Evolutionary conservation across 1,140 invertebrate genomes (phyloP).

Genomic region (Panagrolaimus sp.): DNA sequence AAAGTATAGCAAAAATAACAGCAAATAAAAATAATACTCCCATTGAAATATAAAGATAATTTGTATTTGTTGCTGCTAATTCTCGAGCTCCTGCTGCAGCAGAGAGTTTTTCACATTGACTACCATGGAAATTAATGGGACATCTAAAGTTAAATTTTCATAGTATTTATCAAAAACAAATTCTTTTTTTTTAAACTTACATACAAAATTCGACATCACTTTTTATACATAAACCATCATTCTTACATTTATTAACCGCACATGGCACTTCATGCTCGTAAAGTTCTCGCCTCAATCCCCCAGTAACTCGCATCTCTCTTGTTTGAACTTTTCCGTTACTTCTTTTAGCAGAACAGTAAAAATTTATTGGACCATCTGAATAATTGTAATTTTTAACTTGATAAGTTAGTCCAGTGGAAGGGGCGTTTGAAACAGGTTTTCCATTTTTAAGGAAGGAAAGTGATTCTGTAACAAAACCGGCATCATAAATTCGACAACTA

Average conservation of each 20-base stretch:
- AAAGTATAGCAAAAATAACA: not conserved
- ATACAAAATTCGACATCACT: not conserved
- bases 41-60: conserved; percentile 4
- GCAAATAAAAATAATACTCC: not conserved
- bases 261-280: not conserved
- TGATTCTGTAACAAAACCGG: not conserved
- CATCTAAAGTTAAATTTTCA: not conserved
- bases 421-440: not conserved
- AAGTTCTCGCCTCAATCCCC: not conserved
- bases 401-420: not conserved
- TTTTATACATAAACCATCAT: not conserved
- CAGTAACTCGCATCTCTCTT: not conserved
- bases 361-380: not conserved
- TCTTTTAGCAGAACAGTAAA: not conserved
- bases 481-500: conserved; percentile 1
- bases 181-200: not conserved
- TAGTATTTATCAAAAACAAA: not conserved
- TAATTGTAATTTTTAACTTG: conserved; percentile 5
- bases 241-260: not conserved
- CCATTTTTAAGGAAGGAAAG: not conserved
- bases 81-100: not conserved
- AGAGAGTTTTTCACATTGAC: not conserved
- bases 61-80: not conserved
- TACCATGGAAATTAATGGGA: not conserved
- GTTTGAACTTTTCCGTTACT: not conserved